Percentiles rank a stretch among this genome's conserved stretches.
Evolutionary conservation across 2,797 vertebrate species (phyloP).

Genomic region (Alca torda): DNA sequence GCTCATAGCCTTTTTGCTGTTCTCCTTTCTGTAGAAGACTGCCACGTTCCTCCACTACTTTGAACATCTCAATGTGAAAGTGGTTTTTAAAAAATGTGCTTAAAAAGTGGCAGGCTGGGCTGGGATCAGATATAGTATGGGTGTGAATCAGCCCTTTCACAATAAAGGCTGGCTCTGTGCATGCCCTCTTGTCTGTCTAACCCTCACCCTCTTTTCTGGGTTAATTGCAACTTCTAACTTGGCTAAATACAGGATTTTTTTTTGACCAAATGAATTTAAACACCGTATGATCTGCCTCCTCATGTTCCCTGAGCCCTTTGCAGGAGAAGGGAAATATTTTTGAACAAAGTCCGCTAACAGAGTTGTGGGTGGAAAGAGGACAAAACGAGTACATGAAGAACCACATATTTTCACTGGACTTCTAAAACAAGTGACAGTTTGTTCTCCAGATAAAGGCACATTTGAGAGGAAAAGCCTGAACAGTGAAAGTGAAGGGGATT

Average conservation of each 20-base stretch:
- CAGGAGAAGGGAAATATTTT: slow-evolving; percentile 32
- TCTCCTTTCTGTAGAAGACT: neutral
- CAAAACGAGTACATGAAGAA: slow-evolving; percentile 18
- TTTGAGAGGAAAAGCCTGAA: neutral
- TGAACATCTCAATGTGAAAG: neutral
- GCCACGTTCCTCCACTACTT: neutral
- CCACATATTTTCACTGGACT: slow-evolving; percentile 42
- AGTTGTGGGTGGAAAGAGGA: slow-evolving; percentile 41
- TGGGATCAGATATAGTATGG: neutral
- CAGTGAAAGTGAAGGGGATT: neutral
- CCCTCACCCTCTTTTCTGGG: neutral
- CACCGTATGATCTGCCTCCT: slow-evolving; percentile 49
- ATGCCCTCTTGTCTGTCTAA: neutral
- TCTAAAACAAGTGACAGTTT: slow-evolving; percentile 42
- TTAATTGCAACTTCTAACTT: slow-evolving; percentile 3
- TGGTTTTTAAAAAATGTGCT: neutral
- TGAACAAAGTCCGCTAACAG: neutral
- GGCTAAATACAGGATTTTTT: neutral
- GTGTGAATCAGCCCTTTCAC: slow-evolving; percentile 21
- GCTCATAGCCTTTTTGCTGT: neutral
- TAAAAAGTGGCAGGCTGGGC: neutral
- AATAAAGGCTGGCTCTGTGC: neutral
- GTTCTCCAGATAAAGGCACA: slow-evolving; percentile 1
- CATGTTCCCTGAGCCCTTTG: slow-evolving; percentile 32
- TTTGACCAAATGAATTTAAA: slow-evolving; percentile 2